A percentile compares a stretch with the other conserved stretches of the same genome.
Evolutionary conservation across 2,113 vertebrate species (phyloP).

Genomic region (Macquaria australasica): DNA sequence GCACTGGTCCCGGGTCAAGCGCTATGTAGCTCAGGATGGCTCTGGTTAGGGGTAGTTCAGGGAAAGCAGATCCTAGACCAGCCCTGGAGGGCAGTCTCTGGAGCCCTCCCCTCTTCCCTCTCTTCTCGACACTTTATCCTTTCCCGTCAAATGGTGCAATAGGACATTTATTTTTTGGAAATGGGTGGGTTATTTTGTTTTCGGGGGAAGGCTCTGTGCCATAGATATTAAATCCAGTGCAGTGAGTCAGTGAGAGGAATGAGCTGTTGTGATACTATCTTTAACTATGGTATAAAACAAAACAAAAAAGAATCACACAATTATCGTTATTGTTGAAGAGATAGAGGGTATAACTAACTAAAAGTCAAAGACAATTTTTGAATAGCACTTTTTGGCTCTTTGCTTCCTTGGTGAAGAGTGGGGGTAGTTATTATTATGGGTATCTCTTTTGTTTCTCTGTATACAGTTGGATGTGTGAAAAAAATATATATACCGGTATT

Average conservation of each 20-base stretch:
- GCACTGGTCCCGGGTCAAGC: constrained; percentile 85
- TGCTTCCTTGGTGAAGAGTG: constrained; percentile 82
- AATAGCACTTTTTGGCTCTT: constrained; percentile 89
- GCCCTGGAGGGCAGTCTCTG: constrained; percentile 84
- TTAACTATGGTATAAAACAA: constrained; percentile 76
- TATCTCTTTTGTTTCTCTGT: constrained; percentile 85
- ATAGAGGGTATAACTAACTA: constrained; percentile 84
- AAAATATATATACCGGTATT: constrained; percentile 82
- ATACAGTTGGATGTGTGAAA: constrained; percentile 85
- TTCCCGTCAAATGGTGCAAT: constrained; percentile 87
- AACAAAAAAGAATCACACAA: constrained; percentile 74
- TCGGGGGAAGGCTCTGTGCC: constrained; percentile 82
- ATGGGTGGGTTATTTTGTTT: constrained; percentile 75
- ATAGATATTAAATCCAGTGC: constrained; percentile 83
- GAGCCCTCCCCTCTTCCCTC: constrained; percentile 77
- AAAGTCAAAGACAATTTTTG: constrained; percentile 84
- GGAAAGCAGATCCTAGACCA: constrained; percentile 86
- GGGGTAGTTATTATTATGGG: constrained; percentile 82
- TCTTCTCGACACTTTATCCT: constrained; percentile 84
- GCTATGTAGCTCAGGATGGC: constrained; percentile 84
- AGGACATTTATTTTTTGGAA: constrained; percentile 79
- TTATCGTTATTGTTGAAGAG: constrained; percentile 81
- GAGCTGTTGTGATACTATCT: constrained; percentile 77
- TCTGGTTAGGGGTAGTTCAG: constrained; percentile 84
- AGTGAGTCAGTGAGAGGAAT: constrained; percentile 80